phyloP scores from a whole-genome alignment of 2,113 vertebrate genomes.

The Anthoscopus minutus region DNA sequence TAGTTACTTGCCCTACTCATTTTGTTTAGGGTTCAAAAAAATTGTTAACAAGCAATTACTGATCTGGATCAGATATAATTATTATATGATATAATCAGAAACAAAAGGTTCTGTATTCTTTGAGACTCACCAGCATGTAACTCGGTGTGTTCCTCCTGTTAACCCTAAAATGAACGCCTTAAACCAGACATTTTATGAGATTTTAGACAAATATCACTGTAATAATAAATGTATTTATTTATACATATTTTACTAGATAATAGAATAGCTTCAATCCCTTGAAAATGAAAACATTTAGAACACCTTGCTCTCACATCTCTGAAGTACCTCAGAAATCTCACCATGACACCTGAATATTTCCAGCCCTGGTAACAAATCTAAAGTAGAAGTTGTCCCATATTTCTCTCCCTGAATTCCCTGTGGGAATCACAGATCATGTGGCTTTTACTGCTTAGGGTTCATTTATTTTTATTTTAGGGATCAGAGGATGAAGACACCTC shows the following conservation, averaged over 20 bases:
- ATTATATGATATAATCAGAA: not conserved
- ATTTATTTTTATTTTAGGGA: not conserved
- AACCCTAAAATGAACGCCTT: not conserved
- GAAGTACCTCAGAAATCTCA: not conserved
- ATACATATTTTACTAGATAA: not conserved
- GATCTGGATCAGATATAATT: not conserved
- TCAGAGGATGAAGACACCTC: not conserved
- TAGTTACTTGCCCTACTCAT: not conserved
- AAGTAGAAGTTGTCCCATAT: not conserved
- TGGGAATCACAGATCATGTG: not conserved
- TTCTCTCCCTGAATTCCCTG: not conserved
- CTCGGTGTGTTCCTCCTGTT: not conserved
- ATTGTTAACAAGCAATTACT: not conserved
- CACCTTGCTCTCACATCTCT: not conserved
- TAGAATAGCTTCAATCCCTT: not conserved
- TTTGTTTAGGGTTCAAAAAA: not conserved
- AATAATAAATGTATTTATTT: not conserved
- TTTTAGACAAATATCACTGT: not conserved
- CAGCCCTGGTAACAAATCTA: not conserved
- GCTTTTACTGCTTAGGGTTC: not conserved
- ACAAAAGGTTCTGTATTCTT: not conserved
- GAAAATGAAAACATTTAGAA: not conserved
- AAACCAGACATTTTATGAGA: not conserved
- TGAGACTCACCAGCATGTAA: not conserved
- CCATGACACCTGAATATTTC: not conserved